These are phyloP conservation scores for Alces alces DNA, from an alignment of 2,113 vertebrate genomes.

Conservation along the genomic window DNA sequence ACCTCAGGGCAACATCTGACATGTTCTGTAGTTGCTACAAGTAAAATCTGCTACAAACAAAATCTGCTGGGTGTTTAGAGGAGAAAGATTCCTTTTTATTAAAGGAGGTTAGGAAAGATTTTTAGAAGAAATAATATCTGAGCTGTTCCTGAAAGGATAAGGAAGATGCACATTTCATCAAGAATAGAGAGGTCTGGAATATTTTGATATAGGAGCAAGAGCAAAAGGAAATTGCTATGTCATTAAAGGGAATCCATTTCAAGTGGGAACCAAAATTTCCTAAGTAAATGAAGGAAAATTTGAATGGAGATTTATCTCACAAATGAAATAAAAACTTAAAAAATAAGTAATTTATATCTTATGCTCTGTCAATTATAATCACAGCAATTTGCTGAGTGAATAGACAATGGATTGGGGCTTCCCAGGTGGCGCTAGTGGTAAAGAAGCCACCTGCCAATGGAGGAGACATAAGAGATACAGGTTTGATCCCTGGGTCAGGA, in stretches of 20 bases:
- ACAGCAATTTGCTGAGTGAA: not conserved
- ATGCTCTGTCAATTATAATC: not conserved
- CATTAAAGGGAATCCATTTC: not conserved
- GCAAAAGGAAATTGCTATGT: not conserved
- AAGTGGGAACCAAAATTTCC: not conserved
- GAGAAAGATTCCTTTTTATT: not conserved
- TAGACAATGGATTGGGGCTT: not conserved
- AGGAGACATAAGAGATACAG: not conserved
- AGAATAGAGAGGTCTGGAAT: not conserved
- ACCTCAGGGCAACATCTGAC: not conserved
- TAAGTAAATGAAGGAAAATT: not conserved
- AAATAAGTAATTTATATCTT: not conserved
- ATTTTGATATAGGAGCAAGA: not conserved
- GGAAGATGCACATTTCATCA: not conserved
- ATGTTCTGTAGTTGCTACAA: not conserved
- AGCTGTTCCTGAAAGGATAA: not conserved
- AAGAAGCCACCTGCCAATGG: not conserved
- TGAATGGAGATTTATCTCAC: not conserved
- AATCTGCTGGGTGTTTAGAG: not conserved
- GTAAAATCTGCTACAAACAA: not conserved
- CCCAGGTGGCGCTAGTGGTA: not conserved
- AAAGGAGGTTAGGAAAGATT: not conserved
- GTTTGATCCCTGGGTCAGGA: not conserved
- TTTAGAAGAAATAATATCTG: not conserved
- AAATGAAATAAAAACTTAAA: not conserved